Evolutionary conservation across 2,797 vertebrate genomes (phyloP), one percentile per base, ranked within the genome.

Genomic region (Molossus molossus): DNA sequence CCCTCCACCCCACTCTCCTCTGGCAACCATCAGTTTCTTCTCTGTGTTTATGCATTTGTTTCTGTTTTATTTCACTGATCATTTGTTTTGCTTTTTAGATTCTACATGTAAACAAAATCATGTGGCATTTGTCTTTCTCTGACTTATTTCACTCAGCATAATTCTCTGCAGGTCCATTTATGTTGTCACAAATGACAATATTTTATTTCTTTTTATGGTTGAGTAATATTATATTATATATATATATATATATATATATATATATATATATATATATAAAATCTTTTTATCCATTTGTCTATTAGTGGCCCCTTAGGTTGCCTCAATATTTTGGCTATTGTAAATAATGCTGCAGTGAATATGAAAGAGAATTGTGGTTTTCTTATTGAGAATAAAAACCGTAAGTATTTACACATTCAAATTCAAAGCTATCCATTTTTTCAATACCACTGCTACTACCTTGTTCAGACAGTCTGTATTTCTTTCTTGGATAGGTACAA

Each of bases 301-400:
- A 60, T 37, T 13, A 60, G 10, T 40, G 13, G 33, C 57, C 55
- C 40, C 57, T 45, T 81, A 45, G 11, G 18, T 79, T 79, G n/a
- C 53, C 12, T 79, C 6, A 21, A 4, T 23, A 11, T 40, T 33
- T 60, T 27, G 23, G 25, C 57, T 80, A 45, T 60, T 65, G 7
- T 33, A 65, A 65, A 50, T 23, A 65, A n/a, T 33, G 29, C 29
- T 53, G 18, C 29, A n/a, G 1, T 55, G 29, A 65, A n/a, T 45
- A 53, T 50, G 18, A 45, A 4, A 7, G 11, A 80, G 15, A 76
- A 62, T 14, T 81, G 5, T 11, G 64, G 20, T 86, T 86, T 94
- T 69, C 50, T 64, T 80, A 37, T 7, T 55, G 21, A 79, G 62
- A 87, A 69, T 93, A 81, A 65, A 86, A 82, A 82, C 67, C 40